Conservation (phyloP, 2,888 invertebrate genomes). For the Nemurella pictetii region DNA sequence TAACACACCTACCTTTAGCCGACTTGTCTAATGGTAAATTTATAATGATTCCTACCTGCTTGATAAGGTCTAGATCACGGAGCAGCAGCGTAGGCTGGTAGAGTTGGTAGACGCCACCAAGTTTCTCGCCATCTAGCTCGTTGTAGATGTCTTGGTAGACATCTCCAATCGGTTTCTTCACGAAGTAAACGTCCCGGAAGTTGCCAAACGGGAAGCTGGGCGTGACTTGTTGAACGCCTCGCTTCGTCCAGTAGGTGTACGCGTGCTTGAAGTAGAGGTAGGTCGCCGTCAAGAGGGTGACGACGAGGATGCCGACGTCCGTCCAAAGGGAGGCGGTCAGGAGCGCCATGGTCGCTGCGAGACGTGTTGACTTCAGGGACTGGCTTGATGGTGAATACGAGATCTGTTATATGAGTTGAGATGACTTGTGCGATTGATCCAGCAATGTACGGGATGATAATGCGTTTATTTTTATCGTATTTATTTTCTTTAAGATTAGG, state of each 20-base stretch:
- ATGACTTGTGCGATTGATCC: too few species aligned
- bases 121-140: slow-evolving; percentile 41
- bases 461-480: too few species aligned
- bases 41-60: too few species aligned
- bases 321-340: neutral
- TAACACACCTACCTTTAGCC: too few species aligned
- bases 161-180: slow-evolving; percentile 44
- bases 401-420: too few species aligned
- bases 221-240: neutral
- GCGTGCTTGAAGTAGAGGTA: neutral
- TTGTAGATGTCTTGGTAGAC: slow-evolving; percentile 63
- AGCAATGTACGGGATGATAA: too few species aligned
- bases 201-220: neutral
- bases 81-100: slow-evolving; percentile 57
- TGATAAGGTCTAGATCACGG: neutral
- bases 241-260: neutral
- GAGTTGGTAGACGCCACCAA: slow-evolving; percentile 31
- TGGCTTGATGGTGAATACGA: too few species aligned
- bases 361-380: too few species aligned
- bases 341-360: neutral
- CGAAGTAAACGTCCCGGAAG: neutral
- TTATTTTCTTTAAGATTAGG: too few species aligned
- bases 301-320: neutral
- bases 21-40: too few species aligned
- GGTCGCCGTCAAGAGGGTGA: neutral